Evolutionary conservation across 2,797 vertebrate genomes (phyloP).

Genomic region (Brachyalestes nurse): DNA sequence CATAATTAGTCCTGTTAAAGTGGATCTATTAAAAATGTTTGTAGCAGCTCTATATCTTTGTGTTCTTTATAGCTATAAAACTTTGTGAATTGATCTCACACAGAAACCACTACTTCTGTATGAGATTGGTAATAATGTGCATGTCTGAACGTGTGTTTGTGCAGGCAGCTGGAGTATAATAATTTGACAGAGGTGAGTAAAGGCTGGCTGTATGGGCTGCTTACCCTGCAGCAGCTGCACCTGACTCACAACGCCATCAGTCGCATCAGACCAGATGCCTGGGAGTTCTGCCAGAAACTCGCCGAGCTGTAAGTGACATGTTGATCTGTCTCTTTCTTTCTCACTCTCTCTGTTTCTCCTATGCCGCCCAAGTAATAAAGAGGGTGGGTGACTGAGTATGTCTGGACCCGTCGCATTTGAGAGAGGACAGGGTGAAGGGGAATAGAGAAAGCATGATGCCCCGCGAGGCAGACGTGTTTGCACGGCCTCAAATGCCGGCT

Average conservation of each 20-base stretch:
- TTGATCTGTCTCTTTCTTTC: constrained; percentile 51
- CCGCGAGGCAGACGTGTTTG: too few species aligned
- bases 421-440: not conserved
- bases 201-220: constrained; percentile 96
- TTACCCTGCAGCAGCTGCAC: constrained; percentile 92
- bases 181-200: constrained; percentile 96
- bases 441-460: too few species aligned
- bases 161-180: constrained; percentile 95
- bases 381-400: constrained; percentile 54
- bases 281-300: constrained; percentile 98
- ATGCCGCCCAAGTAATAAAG: constrained; percentile 19
- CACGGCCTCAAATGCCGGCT: too few species aligned
- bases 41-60: not conserved
- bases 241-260: constrained; percentile 93
- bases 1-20: too few species aligned
- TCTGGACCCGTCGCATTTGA: not conserved
- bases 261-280: constrained; percentile 92
- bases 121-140: constrained; percentile 1
- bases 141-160: constrained; percentile 47
- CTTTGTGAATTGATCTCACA: not conserved
- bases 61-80: not conserved
- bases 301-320: constrained; percentile 88
- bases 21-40: too few species aligned
- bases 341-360: constrained; percentile 56
- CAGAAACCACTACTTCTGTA: not conserved